A percentile compares a stretch with the other conserved stretches of the same genome.
Conservation (phyloP, 2,113 vertebrate genomes). For the Ctenodactylus gundi region DNA sequence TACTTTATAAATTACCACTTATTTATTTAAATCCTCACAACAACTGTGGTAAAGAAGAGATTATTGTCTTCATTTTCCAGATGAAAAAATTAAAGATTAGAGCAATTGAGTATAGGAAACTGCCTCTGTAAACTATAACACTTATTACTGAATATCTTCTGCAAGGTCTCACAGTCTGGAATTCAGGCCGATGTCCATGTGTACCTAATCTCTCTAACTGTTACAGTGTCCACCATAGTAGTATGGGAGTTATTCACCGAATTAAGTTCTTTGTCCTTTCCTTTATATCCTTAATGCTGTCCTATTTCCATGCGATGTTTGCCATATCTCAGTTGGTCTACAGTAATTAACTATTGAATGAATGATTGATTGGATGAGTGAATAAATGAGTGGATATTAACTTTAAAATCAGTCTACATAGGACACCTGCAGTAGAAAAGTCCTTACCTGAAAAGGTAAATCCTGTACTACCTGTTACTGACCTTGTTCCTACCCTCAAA, state of each 20-base stretch:
- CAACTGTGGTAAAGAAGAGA: not conserved
- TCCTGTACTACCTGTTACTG: not conserved
- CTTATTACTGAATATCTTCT: not conserved
- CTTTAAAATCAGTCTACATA: not conserved
- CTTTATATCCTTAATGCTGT: not conserved
- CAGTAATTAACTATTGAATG: not conserved
- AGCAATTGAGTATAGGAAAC: not conserved
- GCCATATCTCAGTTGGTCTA: not conserved
- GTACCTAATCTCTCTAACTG: not conserved
- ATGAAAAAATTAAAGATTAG: constrained; percentile 20
- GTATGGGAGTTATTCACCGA: not conserved
- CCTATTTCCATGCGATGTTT: no score
- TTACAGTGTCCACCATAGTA: not conserved
- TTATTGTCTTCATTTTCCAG: constrained; percentile 13
- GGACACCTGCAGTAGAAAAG: not conserved
- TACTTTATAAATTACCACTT: not conserved
- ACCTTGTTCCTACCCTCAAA: not conserved
- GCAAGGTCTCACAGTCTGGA: not conserved
- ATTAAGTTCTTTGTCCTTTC: not conserved
- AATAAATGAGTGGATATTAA: not conserved
- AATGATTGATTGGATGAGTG: not conserved
- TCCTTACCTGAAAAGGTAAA: not conserved
- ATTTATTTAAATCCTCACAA: not conserved
- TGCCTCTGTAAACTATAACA: not conserved
- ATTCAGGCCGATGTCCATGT: not conserved